A percentile compares a stretch with the other conserved stretches of the same genome.
These are phyloP conservation scores for Steinernema hermaphroditum DNA, from an alignment of 2,888 invertebrate genomes.

Conservation along the genomic window DNA sequence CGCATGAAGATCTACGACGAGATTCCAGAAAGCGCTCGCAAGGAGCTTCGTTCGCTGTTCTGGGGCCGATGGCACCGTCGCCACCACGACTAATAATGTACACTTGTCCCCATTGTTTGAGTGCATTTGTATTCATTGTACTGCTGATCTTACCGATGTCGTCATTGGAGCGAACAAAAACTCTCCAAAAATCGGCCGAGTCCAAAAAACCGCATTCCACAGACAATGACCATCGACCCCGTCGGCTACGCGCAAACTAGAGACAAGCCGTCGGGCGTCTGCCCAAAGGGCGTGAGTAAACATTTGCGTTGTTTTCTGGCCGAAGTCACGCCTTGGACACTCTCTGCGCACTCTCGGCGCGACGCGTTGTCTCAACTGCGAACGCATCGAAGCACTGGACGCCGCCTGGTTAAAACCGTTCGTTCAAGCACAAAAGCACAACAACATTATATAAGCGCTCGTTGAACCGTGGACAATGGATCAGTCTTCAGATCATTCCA, in stretches of 20 bases:
- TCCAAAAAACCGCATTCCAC: slow-evolving; percentile 26
- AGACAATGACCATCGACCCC: neutral
- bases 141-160: neutral
- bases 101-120: neutral
- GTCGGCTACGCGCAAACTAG: neutral
- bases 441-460: slow-evolving; percentile 14
- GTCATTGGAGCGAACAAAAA: slow-evolving; percentile 10
- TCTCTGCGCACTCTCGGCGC: slow-evolving; percentile 18
- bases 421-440: slow-evolving; percentile 28
- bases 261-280: neutral
- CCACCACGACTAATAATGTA: neutral
- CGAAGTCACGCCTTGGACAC: slow-evolving; percentile 21
- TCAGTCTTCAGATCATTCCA: slow-evolving; percentile 28
- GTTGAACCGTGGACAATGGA: slow-evolving; percentile 4
- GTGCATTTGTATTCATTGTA: neutral
- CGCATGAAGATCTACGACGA: slow-evolving; percentile 48
- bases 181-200: neutral
- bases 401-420: slow-evolving; percentile 3
- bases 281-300: slow-evolving; percentile 31
- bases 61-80: slow-evolving; percentile 40
- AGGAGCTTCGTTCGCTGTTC: slow-evolving; percentile 48
- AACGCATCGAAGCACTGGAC: neutral
- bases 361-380: neutral
- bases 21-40: slow-evolving; percentile 43
- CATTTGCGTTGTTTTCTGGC: slow-evolving; percentile 28